A percentile compares a stretch with the other conserved stretches of the same genome.
Evolutionary conservation across 1,140 invertebrate genomes (phyloP).

Genomic region (Drosophila varians): DNA sequence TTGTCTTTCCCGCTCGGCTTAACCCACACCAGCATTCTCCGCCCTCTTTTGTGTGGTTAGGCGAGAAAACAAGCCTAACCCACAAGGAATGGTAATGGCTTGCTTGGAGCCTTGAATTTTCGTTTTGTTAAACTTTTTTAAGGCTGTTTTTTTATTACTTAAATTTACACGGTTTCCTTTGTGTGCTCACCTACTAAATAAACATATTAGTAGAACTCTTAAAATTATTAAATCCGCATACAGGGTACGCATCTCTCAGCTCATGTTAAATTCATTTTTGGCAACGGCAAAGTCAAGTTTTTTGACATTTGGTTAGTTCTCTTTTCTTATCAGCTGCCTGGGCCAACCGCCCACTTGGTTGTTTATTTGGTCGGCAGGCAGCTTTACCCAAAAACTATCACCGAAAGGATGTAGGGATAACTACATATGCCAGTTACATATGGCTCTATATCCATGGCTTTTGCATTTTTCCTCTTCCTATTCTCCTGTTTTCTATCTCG

Average conservation of each 20-base stretch:
- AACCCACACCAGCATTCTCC: constrained; percentile 1
- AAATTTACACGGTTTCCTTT: too few relatives aligned
- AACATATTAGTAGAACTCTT: neutral
- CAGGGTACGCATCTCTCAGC: constrained; percentile 4
- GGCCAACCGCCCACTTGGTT: constrained; percentile 5
- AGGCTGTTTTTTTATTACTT: too few relatives aligned
- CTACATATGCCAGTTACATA: constrained; percentile 51
- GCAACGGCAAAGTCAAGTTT: constrained; percentile 27
- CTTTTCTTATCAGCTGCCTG: constrained; percentile 28
- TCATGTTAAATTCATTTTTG: constrained; percentile 40
- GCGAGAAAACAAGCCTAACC: constrained; percentile 6
- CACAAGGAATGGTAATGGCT: neutral
- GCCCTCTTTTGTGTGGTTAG: constrained; percentile 23
- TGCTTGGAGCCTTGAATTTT: constrained; percentile 10
- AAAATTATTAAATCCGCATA: neutral
- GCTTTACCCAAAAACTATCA: constrained; percentile 5
- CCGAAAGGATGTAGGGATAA: constrained; percentile 2
- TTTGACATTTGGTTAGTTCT: constrained; percentile 33
- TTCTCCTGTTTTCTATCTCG: constrained; percentile 10
- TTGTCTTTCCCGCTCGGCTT: constrained; percentile 18
- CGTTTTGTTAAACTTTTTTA: too few relatives aligned
- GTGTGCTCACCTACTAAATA: too few relatives aligned
- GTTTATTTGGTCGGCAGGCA: constrained; percentile 23
- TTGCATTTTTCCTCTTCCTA: constrained; percentile 6
- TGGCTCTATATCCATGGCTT: constrained; percentile 26